Evolutionary conservation across 1,140 invertebrate genomes (phyloP), one percentile per base, ranked within the genome.

Genomic region (Aphelinus atriplicis): DNA sequence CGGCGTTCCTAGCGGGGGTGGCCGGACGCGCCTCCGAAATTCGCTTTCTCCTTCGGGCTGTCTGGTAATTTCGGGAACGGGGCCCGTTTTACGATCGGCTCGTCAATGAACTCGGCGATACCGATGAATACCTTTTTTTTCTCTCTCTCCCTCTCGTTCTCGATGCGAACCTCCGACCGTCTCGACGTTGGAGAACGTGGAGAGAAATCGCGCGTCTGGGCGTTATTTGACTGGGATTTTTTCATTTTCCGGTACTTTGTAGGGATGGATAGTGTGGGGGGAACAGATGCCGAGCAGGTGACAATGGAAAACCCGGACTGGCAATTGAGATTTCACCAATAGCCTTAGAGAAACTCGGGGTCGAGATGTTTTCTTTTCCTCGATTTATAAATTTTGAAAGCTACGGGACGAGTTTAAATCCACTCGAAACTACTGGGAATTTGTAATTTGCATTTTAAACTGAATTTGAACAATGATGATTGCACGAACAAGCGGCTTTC

Each of bases 91-190:
- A 82, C 80, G 80, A 81, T 78, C 79, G 74, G 78, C 77, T 79
- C 80, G 81, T 82, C 81, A 82, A 81, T 81, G 79, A 82, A 75
- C 80, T 80, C 78, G 79, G 78, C 63, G 46, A 57, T 57, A 60
- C 60, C 77, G 74, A 79, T 78, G 64, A 78, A 77, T 26, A 26
- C 26, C 26, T 26, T 26, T 26, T 26, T 53, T 67, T 56, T 67
- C 51, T 50, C 51, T 53, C 0, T 26, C 26, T 26, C 26, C 62
- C 45, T 7, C 3, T n/a, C 46, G 45, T 64, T n/a, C 7, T 64
- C 46, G 45, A 3, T 7, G 45, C 43, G n/a, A 45, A 48, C 67
- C 58, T 72, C 70, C 70, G 70, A 62, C 64, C 62, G 70, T 64
- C 64, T 65, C 26, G 26, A 26, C 26, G 26, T 26, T 26, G 26